These are phyloP conservation scores for Strongylocentrotus purpuratus DNA, from an alignment of 35 echinoderm and acorn worm genomes.

Conservation along the genomic window DNA sequence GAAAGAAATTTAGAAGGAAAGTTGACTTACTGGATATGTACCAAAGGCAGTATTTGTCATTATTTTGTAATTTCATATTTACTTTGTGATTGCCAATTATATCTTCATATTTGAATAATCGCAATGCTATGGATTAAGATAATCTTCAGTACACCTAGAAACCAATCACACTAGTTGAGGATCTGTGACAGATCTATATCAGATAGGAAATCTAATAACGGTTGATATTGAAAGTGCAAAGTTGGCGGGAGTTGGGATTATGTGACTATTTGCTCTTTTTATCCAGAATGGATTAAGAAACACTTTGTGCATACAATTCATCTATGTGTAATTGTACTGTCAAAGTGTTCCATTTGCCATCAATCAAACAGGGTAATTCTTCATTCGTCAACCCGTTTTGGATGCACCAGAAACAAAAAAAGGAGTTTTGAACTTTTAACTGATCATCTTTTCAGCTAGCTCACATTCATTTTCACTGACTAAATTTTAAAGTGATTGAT, in stretches of 20 bases:
- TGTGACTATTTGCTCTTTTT: background rate
- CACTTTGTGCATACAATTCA: slow-evolving; percentile 4
- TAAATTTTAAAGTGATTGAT: background rate
- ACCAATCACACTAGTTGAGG: background rate
- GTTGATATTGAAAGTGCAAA: background rate
- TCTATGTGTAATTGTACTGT: background rate
- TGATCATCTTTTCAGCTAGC: background rate
- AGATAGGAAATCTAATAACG: background rate
- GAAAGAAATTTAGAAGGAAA: background rate
- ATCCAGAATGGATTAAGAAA: background rate
- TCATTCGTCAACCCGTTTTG: background rate
- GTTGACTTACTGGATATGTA: background rate
- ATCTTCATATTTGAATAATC: background rate
- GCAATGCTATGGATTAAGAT: background rate
- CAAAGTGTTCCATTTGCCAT: background rate
- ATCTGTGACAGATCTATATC: background rate
- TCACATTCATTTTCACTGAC: background rate
- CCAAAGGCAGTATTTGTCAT: background rate
- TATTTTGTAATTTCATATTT: background rate
- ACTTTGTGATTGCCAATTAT: background rate
- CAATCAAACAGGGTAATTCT: background rate
- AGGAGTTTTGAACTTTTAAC: background rate
- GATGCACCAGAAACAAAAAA: background rate
- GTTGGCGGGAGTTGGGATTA: background rate
- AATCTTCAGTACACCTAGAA: background rate